Evolutionary conservation across 1,140 invertebrate species (phyloP).

Genomic region (Eupristina koningsbergeri): DNA sequence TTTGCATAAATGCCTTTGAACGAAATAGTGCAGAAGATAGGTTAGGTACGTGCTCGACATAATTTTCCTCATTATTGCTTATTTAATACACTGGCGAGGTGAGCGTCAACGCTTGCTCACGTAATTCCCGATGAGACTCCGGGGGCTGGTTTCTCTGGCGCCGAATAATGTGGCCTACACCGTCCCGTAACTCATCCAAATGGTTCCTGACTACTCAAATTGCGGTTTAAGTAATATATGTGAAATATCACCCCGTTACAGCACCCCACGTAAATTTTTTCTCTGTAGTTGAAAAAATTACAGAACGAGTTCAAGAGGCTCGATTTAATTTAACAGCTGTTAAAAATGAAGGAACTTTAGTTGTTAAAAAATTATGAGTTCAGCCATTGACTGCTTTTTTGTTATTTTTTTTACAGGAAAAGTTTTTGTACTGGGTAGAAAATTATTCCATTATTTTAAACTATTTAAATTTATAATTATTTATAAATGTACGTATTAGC

Average conservation of each 20-base stretch:
- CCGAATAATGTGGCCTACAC: neutral
- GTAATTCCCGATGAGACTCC: neutral
- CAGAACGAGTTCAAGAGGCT: neutral
- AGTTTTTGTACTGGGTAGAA: neutral
- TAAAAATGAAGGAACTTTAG: slow-evolving; percentile 1
- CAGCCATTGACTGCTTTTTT: neutral
- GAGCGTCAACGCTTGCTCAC: neutral
- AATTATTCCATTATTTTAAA: neutral
- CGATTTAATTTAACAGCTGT: neutral
- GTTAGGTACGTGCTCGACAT: neutral
- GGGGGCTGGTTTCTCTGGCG: neutral
- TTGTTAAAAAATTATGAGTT: neutral
- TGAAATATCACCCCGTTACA: neutral
- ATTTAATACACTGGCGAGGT: neutral
- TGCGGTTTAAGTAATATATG: neutral
- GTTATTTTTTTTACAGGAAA: neutral
- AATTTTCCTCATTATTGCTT: neutral
- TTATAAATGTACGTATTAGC: too few relatives aligned
- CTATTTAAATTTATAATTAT: neutral
- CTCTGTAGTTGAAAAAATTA: neutral
- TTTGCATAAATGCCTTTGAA: too few relatives aligned
- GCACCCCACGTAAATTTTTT: too few relatives aligned
- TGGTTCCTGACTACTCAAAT: neutral
- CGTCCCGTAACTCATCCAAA: neutral
- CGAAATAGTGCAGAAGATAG: neutral